Evolutionary conservation across 2,888 invertebrate genomes (phyloP), one percentile per base, ranked within the genome.

Genomic region (Isoperla grammatica): DNA sequence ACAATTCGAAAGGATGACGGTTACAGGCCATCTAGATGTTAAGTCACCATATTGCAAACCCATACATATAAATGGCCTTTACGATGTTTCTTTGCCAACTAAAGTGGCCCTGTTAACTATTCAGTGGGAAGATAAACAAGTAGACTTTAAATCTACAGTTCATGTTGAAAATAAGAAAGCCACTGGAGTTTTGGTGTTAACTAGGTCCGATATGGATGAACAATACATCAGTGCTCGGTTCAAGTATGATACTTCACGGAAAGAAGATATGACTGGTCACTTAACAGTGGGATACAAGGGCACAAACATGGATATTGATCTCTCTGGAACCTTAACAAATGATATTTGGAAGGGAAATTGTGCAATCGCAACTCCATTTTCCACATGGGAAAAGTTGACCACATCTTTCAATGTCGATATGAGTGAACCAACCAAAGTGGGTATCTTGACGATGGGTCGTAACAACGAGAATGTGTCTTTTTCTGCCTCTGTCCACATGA

Each of bases 281-380:
- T 19, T 53, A 40, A 23, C 35, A 9, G 20, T 50, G 13, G 2
- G 19, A 17, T 46, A 45, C 6, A 19, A 23, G 22, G 40, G 53
- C 12, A 20, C 43, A 19, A 54, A 61, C 43, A 11, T 48, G n/a
- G 55, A 37, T 13, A 22, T 58, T 19, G 55, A 45, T 29, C 29
- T 57, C 1, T 45, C 58, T 11, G 37, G 53, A 9, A n/a, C 37
- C 15, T 46, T 48, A 22, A 22, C 40, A 22, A 23, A 48, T 9
- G 15, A 35, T 9, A 53, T 37, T 15, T 58, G 46, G n/a, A 61
- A 60, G 23, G 57, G 63, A 6, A 62, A 64, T 3, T 39, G 66
- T 3, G 53, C 60, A 35, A 42, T 68, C 12, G 50, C 63, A 9
- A 68, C 68, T 5, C 68, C 68, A 1, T 61, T 68, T 6, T 56